phyloP scores from a whole-genome alignment of 2,113 vertebrate genomes.

The Perca fluviatilis region DNA sequence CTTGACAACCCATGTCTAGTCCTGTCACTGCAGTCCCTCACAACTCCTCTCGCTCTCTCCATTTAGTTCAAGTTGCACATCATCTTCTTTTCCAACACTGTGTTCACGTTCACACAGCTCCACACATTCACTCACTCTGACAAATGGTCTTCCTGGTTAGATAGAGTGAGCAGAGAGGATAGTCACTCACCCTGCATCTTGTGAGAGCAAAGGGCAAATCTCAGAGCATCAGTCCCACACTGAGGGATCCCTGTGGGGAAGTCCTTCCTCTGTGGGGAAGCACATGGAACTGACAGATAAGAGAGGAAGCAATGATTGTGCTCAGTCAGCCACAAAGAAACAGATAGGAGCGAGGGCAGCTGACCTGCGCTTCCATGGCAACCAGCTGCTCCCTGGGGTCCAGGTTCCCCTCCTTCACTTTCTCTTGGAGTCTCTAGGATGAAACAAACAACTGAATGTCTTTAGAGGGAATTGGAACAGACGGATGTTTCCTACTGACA shows the following conservation, averaged over 20 bases:
- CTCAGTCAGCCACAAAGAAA: constrained; percentile 6
- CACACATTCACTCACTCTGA: background rate
- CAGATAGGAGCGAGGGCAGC: constrained; percentile 13
- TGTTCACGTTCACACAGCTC: background rate
- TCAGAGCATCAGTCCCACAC: constrained; percentile 92
- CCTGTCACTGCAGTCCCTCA: background rate
- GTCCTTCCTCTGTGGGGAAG: constrained; percentile 85
- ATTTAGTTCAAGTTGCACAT: background rate
- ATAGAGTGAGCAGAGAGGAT: background rate
- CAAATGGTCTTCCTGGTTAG: background rate
- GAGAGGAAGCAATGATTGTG: constrained; percentile 17
- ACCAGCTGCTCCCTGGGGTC: constrained; percentile 87
- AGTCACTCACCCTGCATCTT: constrained; percentile 87
- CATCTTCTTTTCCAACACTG: background rate
- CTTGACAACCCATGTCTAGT: background rate
- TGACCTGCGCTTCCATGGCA: constrained; percentile 91
- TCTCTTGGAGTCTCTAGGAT: constrained; percentile 84
- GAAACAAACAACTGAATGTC: background rate
- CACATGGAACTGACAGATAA: constrained; percentile 30
- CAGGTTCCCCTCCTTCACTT: constrained; percentile 89
- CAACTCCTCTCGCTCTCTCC: background rate
- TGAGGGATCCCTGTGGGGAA: constrained; percentile 91
- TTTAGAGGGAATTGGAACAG: background rate
- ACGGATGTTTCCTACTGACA: background rate
- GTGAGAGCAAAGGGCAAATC: constrained; percentile 92